Evolutionary conservation across 2,888 invertebrate genomes (phyloP), one percentile per base, ranked within the genome.

Genomic region (Geotrupes spiniger): DNA sequence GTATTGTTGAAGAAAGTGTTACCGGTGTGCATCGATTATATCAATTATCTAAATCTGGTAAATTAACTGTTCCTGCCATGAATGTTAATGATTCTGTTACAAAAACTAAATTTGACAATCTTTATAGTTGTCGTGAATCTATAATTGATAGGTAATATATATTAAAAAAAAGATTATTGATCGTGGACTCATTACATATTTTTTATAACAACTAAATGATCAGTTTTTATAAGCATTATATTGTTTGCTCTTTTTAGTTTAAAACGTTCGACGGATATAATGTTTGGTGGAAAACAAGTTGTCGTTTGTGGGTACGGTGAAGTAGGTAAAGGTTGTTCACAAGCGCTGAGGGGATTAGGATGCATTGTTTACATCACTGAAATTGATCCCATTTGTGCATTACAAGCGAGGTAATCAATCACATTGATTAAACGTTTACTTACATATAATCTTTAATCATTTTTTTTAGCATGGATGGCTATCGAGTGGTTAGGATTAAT

Each of bases 61-160:
- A 95, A 74, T 76, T 97, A 49, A 88, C 90, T 26, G 94, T 96
- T 14, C 96, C 97, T 1, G 97, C 97, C 1, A 97, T 97, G 94
- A 97, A 97, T 73, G 96, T 97, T 26, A 97, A 97, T 71, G 97
- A 97, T 72, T 95, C 95, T 2, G 96, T 97, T 31, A 97, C 95
- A 1, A 97, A 97, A 80, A 96, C 95, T 36, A 97, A 96, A 76
- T 97, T 96, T 69, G 97, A 97, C 73, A 97, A 96, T 73, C 78
- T 96, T 25, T 97, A 97, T 71, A 93, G 94, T 59, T 97, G 96
- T 75, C 85, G 95, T 70, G 92, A 92, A 75, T 89, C 89, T 45
- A 89, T 92, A 62, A 81, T 92, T 65, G 92, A 92, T 72, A 87
- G 87, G 86, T 83, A 69, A 53, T 54, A 16, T 25, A 6, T 45